Base-by-base conservation (phyloP, 1,140 invertebrate species). In the Apis florea region DNA sequence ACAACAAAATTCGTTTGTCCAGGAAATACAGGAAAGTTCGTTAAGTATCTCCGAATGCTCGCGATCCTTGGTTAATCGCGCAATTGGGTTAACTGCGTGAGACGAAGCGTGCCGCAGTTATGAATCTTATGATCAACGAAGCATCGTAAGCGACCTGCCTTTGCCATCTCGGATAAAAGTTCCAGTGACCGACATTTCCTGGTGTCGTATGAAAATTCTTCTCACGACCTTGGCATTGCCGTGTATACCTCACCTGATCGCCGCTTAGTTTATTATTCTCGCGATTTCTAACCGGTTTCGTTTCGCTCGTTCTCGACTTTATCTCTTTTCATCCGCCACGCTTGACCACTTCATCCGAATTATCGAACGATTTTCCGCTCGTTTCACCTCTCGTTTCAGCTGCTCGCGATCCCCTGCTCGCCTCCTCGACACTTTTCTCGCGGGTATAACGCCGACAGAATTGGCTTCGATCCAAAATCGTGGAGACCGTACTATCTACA, bases 51-150 rank as follows among this genome's bases (percentile, higher is more conserved):
- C 21, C 61, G 77, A 75, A 70, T 40, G 59, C 75, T 61, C 73
- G 58, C 61, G 61, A 54, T 80, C 67, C 74, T 68, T 40, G 31
- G 83, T 58, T n/a, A n/a, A 53, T 51, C 79, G 75, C 40, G 73
- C 82, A 90, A 90, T 87, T 90, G 82, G 90, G 89, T 90, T 88
- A 88, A 89, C 70, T 81, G 81, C 72, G 78, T 59, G 71, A 72
- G 56, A 80, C 83, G 61, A 47, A 82, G 67, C 79, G 82, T 83
- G 77, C 80, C 73, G 71, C n/a, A 5, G 58, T 68, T 58, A 58
- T 21, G 75, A 68, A 77, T 77, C 40, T n/a, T n/a, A n/a, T 49
- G 31, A 24, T 68, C 64, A 58, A 21, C 64, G 9, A 56, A 77
- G 47, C 59, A 70, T 58, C 31, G 5, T 53, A 5, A 40, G 0